Evolutionary conservation across 2,113 vertebrate genomes (phyloP), one percentile per base, ranked within the genome.

Genomic region (Chitala chitala): DNA sequence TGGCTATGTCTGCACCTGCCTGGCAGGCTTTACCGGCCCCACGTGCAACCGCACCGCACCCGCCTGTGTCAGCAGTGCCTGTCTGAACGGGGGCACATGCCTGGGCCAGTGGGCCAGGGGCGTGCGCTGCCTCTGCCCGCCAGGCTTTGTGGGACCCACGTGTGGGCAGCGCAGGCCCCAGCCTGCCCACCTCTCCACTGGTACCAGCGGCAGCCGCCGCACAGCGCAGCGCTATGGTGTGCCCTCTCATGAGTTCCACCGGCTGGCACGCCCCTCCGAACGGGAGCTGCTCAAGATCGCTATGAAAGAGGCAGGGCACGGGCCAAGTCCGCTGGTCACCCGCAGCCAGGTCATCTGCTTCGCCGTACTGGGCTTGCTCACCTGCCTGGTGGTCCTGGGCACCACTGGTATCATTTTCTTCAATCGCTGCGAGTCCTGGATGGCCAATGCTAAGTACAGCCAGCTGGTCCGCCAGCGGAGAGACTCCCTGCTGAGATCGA

Each of bases 261-360:
- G 87, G 82, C 85, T 92, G 20, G 84, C 92, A 0, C 84, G 86
- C 9, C 87, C 86, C 0, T 88, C 91, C 3, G 91, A 92, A 36
- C 91, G 92, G 55, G 90, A 91, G 77, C 76, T 95, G 77, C 89
- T 95, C 33, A 98, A 94, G 87, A 93, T 97, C 84, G 92, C 94
- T 58, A 84, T 95, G 82, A 96, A 94, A 83, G 93, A 96, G 87
- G 90, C 93, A 0, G 91, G 90, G 56, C 92, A 92, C 82, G 86
- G 85, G 2, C 83, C 86, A 1, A 83, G 86, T 3, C 82, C 92
- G 2, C 88, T 94, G 33, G 90, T 94, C 82, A 94, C 89, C 73
- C 94, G 91, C 81, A 95, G 92, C 71, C 97, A 99, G 84, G 87
- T 97, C 46, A 80, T 98, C 78, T 98, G 97, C 83, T 97, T 99